Evolutionary conservation across 2,888 invertebrate genomes (phyloP), one percentile per base, ranked within the genome.

Genomic region (Zhengitettix transpicula): DNA sequence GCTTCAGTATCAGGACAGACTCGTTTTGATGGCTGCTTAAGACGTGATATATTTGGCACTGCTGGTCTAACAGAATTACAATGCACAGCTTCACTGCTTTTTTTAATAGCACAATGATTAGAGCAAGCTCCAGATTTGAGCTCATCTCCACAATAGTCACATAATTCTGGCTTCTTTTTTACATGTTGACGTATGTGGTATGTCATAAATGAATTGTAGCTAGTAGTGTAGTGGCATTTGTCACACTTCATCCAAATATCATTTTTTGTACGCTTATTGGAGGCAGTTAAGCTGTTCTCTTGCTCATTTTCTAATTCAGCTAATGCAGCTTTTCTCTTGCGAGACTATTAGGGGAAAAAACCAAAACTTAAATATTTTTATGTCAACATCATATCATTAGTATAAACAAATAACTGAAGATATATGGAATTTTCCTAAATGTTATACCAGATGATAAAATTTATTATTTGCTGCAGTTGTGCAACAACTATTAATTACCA

Each of bases 141-240:
- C 12, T 63, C 58, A 9, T 55, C 58, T 40, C 61, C 59, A n/a
- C 63, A 63, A 40, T 28, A 63, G 14, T 62, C 62, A 42, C 63
- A 63, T 9, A 40, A 40, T 10, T 58, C 59, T n/a, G 55, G 15
- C 55, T 65, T 67, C 53, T 67, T 66, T 44, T 68, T 68, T 7
- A 61, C 63, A 12, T 69, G 69, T 59, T 69, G 58, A 17, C 67
- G 68, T 44, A 69, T 65, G 58, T 72, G 73, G 62, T 70, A 67
- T 8, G 68, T 65, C 68, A 69, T 68, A 58, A 70, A 72, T 9
- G 70, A 67, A 60, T 70, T 68, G 55, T 69, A 68, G 15, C 64
- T 66, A 1, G 73, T 73, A 0, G 72, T 72, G 60, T 72, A 73
- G 65, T 68, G 67, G 62, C 73, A 73, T 56, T 70, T 69, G 61